A percentile compares a stretch with the other conserved stretches of the same genome.
Conservation (phyloP, 2,888 invertebrate species). For the Drosophila buzzatii region DNA sequence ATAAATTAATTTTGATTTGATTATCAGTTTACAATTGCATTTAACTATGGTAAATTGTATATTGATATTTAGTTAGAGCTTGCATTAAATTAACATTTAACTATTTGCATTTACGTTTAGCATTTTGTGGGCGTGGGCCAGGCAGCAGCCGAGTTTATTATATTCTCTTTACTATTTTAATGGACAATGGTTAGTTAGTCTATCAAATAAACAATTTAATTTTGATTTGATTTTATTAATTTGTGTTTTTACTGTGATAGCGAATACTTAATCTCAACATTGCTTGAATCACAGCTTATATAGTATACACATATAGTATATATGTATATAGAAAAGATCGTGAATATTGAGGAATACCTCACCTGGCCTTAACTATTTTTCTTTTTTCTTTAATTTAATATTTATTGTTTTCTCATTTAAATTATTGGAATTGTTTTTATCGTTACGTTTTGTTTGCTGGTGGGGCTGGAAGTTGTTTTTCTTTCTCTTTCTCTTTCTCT, state of each 20-base stretch:
- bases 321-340: conserved; percentile 14
- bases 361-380: conserved; percentile 38
- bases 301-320: not conserved
- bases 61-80: conserved; percentile 60
- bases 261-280: conserved; percentile 33
- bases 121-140: conserved; percentile 37
- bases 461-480: conserved; percentile 70
- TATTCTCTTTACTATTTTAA: not conserved
- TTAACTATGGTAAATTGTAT: conserved; percentile 68
- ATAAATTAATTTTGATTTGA: conserved; percentile 71
- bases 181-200: conserved; percentile 4
- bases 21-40: conserved; percentile 68
- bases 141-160: conserved; percentile 14
- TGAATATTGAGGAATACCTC: conserved; percentile 12
- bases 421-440: conserved; percentile 49
- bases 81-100: conserved; percentile 69
- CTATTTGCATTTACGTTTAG: conserved; percentile 60
- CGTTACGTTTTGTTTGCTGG: conserved; percentile 50
- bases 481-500: conserved; percentile 1
- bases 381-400: not conserved
- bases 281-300: conserved; percentile 28
- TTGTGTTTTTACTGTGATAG: conserved; percentile 15
- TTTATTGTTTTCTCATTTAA: conserved; percentile 18
- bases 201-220: conserved; percentile 5
- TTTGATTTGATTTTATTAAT: not conserved